Percentiles rank a stretch among this genome's conserved stretches.
phyloP scores from a whole-genome alignment of 1,140 invertebrate genomes.

The Battus philenor region DNA sequence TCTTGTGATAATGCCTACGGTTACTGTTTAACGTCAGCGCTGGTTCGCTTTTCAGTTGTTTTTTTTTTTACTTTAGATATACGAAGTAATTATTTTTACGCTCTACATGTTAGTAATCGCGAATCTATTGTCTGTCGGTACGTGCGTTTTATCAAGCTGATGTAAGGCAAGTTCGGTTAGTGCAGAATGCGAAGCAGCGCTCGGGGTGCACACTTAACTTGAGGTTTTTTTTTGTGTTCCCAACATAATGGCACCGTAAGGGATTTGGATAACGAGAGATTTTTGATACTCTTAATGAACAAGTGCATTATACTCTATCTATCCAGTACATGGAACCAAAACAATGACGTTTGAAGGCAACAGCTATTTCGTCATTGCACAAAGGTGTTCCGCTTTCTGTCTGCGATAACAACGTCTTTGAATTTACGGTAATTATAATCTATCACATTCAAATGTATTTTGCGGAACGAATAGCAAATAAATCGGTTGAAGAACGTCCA shows the following conservation, averaged over 20 bases:
- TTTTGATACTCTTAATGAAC: conserved; percentile 2
- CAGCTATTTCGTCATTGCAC: no score
- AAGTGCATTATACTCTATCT: no score
- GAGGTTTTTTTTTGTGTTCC: conserved; percentile 11
- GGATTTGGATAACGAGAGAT: not conserved
- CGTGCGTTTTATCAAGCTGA: conserved; percentile 17
- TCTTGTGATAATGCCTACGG: conserved; percentile 35
- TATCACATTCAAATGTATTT: no score
- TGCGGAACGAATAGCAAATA: no score
- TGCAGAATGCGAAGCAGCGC: conserved; percentile 5
- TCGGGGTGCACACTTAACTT: conserved; percentile 7
- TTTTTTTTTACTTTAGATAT: conserved; percentile 18
- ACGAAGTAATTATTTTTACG: conserved; percentile 18
- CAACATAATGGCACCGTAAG: conserved; percentile 6
- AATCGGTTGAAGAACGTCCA: no score
- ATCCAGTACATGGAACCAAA: no score
- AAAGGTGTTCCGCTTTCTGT: no score
- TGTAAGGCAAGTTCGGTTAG: conserved; percentile 16
- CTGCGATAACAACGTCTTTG: no score
- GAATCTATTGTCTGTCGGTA: conserved; percentile 17
- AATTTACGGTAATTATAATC: no score
- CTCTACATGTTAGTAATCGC: conserved; percentile 18
- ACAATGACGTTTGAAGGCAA: no score
- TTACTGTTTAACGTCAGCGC: conserved; percentile 18
- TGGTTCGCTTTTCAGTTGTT: conserved; percentile 17